A percentile compares a stretch with the other conserved stretches of the same genome.
phyloP scores from a whole-genome alignment of 2,888 invertebrate species.

The Boloria selene region DNA sequence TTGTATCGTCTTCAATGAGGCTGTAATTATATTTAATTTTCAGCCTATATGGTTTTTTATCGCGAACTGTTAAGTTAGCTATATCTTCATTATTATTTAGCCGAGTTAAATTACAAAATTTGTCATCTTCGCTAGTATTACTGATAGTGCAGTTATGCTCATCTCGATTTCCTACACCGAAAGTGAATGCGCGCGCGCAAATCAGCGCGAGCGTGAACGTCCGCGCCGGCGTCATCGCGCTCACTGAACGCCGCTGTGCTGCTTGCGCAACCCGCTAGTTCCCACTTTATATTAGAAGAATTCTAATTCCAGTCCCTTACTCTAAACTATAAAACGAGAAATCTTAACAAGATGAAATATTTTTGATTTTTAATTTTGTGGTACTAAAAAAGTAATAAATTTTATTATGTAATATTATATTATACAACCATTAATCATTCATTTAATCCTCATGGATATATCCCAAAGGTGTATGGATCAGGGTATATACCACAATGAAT shows the following conservation, averaged over 20 bases:
- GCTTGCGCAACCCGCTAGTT: conserved; percentile 23
- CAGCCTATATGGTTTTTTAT: neutral
- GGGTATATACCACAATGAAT: too few relatives aligned
- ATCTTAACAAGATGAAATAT: too few relatives aligned
- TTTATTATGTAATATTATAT: too few relatives aligned
- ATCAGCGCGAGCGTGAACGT: conserved; percentile 32
- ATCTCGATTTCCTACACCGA: conserved; percentile 10
- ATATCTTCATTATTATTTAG: neutral
- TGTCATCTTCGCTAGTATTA: neutral
- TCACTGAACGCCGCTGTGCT: conserved; percentile 33
- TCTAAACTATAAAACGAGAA: neutral
- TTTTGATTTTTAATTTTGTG: too few relatives aligned
- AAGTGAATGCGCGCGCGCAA: conserved; percentile 25
- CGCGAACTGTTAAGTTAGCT: neutral
- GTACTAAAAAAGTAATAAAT: too few relatives aligned
- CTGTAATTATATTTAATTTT: neutral
- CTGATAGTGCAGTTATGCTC: conserved; percentile 10
- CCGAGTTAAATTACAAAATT: conserved; percentile 1
- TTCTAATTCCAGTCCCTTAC: neutral
- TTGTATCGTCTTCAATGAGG: neutral
- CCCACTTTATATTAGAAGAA: conserved; percentile 9
- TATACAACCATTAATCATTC: too few relatives aligned
- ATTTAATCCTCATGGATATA: too few relatives aligned
- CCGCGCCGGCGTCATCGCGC: conserved; percentile 44
- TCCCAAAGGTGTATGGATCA: too few relatives aligned